Base-by-base conservation (phyloP, 2,797 vertebrate genomes). In the Lithobates pipiens region DNA sequence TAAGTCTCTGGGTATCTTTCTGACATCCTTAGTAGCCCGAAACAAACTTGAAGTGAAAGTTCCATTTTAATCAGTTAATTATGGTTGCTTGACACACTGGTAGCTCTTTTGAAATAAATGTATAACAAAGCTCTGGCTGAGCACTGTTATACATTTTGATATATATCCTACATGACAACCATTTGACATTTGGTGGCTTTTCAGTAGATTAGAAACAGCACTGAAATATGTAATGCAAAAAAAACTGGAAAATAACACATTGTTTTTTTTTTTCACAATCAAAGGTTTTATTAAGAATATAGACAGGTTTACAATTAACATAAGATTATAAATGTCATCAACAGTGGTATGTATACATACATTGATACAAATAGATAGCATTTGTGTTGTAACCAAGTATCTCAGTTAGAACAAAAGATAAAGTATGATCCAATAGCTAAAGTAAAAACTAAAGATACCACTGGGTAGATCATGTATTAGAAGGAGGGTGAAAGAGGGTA, bases 61-160 rank as follows among this genome's bases (percentile, higher is more conserved):
- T 80, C 32, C 23, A 34, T 72, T 42, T 80, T 80, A 71, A 80
- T 80, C 68, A 72, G 29, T 57, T 32, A 23, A 36, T 80, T 80
- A 80, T 25, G 7, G 69, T n/a, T 61, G 6, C 46, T 39, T 61
- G 79, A 72, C 79, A 74, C 18, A 3, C n/a, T 44, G n/a, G 36
- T 67, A 82, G 74, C 61, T 73, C 71, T 82, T 73, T 74, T 82
- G 71, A 71, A 74, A 73, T 82, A 82, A 73, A 82, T 74, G 39
- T 82, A 18, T 82, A 54, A 74, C 54, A 73, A 82, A 74, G 42
- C 57, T 82, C n/a, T 46, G 34, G 34, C 50, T 82, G 71, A 27
- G 39, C 71, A 65, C 57, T 74, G 80, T 82, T 82, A 63, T 13
- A 36, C 71, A 65, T 82, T 82, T 61, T 80, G 78, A 80, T 80